Evolutionary conservation across 2,888 invertebrate genomes (phyloP).

Genomic region (Melangyna quadrimaculata): DNA sequence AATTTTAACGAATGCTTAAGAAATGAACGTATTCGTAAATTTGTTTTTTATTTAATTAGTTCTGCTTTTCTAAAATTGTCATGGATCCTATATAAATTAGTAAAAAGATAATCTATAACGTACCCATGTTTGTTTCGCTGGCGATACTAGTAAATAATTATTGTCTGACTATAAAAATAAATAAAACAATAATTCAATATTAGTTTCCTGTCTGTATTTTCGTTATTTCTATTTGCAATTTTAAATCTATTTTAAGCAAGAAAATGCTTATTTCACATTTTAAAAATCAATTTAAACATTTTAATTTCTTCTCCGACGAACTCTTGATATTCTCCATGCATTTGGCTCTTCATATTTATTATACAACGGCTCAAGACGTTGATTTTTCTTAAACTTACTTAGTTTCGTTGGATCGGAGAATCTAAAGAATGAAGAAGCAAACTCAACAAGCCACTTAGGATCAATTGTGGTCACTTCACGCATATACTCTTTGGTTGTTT

Average conservation of each 20-base stretch:
- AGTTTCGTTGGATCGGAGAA: constrained; percentile 99
- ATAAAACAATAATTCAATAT: background rate
- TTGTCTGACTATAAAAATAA: no score
- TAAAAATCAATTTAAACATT: background rate
- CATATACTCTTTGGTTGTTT: constrained; percentile 99
- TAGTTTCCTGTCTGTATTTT: background rate
- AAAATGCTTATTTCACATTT: background rate
- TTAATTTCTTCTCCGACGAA: constrained; percentile 93
- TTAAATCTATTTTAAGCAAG: background rate
- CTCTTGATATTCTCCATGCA: constrained; percentile 98
- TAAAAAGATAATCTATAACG: no score
- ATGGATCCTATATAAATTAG: no score
- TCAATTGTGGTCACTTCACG: constrained; percentile 98
- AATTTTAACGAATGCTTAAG: no score
- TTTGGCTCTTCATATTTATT: constrained; percentile 99
- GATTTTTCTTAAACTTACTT: constrained; percentile 99
- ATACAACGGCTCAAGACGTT: constrained; percentile 97
- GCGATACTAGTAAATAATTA: no score
- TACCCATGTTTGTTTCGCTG: no score
- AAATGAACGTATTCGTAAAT: no score
- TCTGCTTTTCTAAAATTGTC: no score
- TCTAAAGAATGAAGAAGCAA: constrained; percentile 99
- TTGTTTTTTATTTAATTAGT: no score
- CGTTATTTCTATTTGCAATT: background rate
- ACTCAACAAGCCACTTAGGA: constrained; percentile 99